Evolutionary conservation across 2,797 vertebrate species (phyloP).

Genomic region (Carduelis carduelis): DNA sequence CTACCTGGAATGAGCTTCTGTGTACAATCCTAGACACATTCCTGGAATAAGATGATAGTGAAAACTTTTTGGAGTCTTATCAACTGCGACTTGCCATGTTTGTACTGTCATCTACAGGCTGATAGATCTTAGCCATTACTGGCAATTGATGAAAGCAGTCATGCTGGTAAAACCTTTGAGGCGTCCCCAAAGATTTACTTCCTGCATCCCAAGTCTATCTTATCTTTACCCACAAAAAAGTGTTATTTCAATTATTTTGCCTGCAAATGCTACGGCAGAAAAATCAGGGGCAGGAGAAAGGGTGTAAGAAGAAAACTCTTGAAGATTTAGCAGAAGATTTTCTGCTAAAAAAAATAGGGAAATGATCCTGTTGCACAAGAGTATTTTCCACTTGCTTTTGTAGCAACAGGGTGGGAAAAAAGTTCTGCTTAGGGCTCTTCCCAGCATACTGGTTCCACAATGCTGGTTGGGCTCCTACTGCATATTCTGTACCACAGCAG

Average conservation of each 20-base stretch:
- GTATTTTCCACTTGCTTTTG: neutral
- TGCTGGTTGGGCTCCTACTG: neutral
- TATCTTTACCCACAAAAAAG: neutral
- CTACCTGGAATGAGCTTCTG: neutral
- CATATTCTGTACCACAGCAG: neutral
- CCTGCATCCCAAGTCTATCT: neutral
- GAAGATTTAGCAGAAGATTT: neutral
- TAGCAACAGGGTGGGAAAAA: neutral
- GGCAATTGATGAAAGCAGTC: neutral
- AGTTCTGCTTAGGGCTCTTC: neutral
- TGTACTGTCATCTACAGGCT: neutral
- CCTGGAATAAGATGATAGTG: constrained; percentile 1
- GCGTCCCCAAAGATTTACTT: neutral
- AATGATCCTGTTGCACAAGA: neutral
- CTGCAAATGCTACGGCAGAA: neutral
- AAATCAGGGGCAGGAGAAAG: neutral
- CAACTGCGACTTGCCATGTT: neutral
- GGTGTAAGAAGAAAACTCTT: neutral
- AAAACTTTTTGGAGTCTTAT: neutral
- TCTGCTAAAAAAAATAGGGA: neutral
- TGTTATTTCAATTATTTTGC: neutral
- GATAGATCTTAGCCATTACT: neutral
- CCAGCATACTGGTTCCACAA: neutral
- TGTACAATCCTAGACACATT: neutral
- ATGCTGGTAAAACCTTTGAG: neutral